Evolutionary conservation across 2,113 vertebrate genomes (phyloP), one percentile per base, ranked within the genome.

Genomic region (Elephas maximus): DNA sequence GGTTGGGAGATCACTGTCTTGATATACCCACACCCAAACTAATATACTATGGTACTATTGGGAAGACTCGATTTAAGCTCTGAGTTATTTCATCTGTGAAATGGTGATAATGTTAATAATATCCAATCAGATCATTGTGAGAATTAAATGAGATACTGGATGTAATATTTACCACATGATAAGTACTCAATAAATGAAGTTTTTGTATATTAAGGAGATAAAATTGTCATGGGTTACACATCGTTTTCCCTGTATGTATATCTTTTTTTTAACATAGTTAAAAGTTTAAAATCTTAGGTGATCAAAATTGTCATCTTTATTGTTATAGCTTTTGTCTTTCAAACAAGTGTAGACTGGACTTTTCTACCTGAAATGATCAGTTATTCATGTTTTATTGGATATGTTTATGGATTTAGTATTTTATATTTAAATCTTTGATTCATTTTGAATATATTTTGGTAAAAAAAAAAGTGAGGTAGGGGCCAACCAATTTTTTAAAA

Each of bases 371-470:
- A 12, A 63, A 67, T 57, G 26, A 73, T 88, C 15, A 28, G 2
- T 48, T 88, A 18, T 86, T 91, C 20, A 30, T 83, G 0, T 88
- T 84, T 94, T 92, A 37, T 73, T 41, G 67, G 7, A 30, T 45
- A 45, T 44, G 88, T 88, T 94, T 94, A 53, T 88, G 30, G 51
- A 78, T 77, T 83, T 26, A 83, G 26, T 92, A 82, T 73, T 88
- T 92, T 71, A 28, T 53, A 76, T 77, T 62, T 83, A 71, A 78
- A 69, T 87, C 33, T 77, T 91, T 71, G 51, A 77, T 91, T 91
- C 11, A 24, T 71, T 78, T 88, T n/a, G 41, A 86, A 41, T 79
- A 79, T 86, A 86, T 79, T 44, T 80, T 44, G 41, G 44, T 93
- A 48, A 57, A 57, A 9, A 18, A 57, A 80, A 76, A 81, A 69